Base-by-base conservation (phyloP, 2,113 vertebrate genomes). In the Lophius piscatorius region DNA sequence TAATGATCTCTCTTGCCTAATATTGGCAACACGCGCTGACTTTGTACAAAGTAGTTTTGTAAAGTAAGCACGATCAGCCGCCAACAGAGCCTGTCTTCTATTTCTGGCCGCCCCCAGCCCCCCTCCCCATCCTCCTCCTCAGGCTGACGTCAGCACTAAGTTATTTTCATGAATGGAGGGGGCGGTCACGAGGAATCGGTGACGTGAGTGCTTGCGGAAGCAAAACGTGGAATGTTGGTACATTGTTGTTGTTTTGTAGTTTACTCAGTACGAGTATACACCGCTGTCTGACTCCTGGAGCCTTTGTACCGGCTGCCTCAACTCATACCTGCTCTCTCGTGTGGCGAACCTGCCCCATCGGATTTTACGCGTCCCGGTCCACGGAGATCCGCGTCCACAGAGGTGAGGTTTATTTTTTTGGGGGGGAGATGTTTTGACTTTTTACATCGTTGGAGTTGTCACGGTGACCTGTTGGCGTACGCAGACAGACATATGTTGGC, bases 81-180 rank as follows among this genome's bases (percentile, higher is more conserved):
- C 67, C 85, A 81, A 70, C 78, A 63, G 76, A 77, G 74, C 90
- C 90, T 82, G 75, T 60, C 58, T 72, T 87, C 87, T 92, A 92
- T 93, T 92, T 93, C 62, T 90, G 89, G 75, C 82, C 65, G 76
- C 75, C 55, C 58, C 60, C 72, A 65, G 61, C 82, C 65, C 36
- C 41, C 73, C 58, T 74, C 65, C 76, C 74, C 69, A n/a, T 80
- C 78, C 82, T 69, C 78, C 76, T 76, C 80, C 83, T 86, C 84
- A 76, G 76, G 73, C 85, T 91, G 87, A 92, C 92, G 92, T 93
- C 88, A 92, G 88, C 87, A 87, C 63, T 75, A 87, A 92, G 90
- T 90, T 93, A 92, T 93, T 92, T 93, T 93, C 92, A 93, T 93
- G 92, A 93, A 93, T 92, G 92, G 92, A 91, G 90, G 90, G 90